Percentiles rank a stretch among this genome's conserved stretches.
These are phyloP conservation scores for Dendrolimus punctatus DNA, from an alignment of 1,140 invertebrate species.

Conservation along the genomic window DNA sequence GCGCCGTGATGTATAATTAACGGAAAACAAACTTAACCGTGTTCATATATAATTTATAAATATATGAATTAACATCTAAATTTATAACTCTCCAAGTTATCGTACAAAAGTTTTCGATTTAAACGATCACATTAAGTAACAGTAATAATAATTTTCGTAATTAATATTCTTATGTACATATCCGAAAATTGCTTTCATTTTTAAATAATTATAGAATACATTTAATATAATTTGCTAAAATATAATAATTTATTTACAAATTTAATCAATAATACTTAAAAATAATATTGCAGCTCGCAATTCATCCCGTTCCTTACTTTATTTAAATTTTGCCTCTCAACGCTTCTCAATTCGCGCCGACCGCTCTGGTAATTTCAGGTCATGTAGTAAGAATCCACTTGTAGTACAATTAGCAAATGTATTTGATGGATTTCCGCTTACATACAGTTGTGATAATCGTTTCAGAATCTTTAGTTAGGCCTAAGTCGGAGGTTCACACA, in stretches of 20 bases:
- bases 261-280: slow-evolving; percentile 57
- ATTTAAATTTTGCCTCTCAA: slow-evolving; percentile 18
- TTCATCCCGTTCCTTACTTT: slow-evolving; percentile 34
- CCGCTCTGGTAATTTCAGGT: neutral
- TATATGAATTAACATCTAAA: slow-evolving; percentile 9
- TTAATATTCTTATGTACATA: slow-evolving; percentile 56
- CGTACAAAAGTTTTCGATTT: slow-evolving; percentile 44
- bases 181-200: slow-evolving; percentile 56
- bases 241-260: slow-evolving; percentile 54
- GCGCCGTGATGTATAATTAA: slow-evolving; percentile 15
- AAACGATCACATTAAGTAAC: slow-evolving; percentile 64
- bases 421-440: too few species aligned
- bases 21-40: slow-evolving; percentile 12
- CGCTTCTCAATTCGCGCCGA: slow-evolving; percentile 16
- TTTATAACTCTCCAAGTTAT: slow-evolving; percentile 19
- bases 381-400: neutral
- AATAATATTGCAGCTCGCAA: slow-evolving; percentile 67
- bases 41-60: slow-evolving; percentile 11
- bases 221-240: slow-evolving; percentile 41
- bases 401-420: too few species aligned
- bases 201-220: slow-evolving; percentile 40
- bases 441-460: too few species aligned
- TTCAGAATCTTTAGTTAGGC: too few species aligned
- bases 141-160: slow-evolving; percentile 39
- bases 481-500: too few species aligned